Conservation (phyloP, 2,888 invertebrate species). For the Ernsta delagoae region DNA sequence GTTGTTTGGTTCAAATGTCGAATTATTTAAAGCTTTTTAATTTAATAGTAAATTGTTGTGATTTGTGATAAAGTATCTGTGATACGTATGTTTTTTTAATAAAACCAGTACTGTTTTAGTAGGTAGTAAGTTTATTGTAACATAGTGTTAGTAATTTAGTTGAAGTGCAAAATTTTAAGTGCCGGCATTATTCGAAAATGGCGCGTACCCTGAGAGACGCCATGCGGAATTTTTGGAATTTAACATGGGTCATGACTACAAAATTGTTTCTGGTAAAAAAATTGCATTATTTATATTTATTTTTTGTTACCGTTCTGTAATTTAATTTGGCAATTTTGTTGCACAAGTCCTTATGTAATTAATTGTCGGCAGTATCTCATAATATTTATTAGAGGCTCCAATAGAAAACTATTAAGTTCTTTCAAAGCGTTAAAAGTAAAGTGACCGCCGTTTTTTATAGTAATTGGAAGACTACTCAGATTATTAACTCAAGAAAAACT, state of each 20-base stretch:
- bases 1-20: constrained; percentile 8
- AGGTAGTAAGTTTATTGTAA: background rate
- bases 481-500: too few relatives aligned
- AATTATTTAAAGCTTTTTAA: constrained; percentile 8
- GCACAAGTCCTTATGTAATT: background rate
- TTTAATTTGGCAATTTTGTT: background rate
- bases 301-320: background rate
- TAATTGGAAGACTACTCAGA: too few relatives aligned
- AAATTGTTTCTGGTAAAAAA: constrained; percentile 74
- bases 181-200: constrained; percentile 48
- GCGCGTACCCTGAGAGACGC: constrained; percentile 59
- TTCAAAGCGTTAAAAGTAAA: too few relatives aligned
- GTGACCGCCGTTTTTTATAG: too few relatives aligned
- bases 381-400: too few relatives aligned
- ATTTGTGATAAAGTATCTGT: background rate
- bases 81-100: background rate
- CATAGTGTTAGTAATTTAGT: constrained; percentile 17
- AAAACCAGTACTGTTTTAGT: too few relatives aligned
- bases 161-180: constrained; percentile 29
- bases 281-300: background rate
- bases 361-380: background rate
- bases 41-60: background rate
- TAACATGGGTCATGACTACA: constrained; percentile 73
- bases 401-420: too few relatives aligned
- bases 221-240: constrained; percentile 68